phyloP scores from a whole-genome alignment of 2,113 vertebrate species.

The Phycodurus eques region DNA sequence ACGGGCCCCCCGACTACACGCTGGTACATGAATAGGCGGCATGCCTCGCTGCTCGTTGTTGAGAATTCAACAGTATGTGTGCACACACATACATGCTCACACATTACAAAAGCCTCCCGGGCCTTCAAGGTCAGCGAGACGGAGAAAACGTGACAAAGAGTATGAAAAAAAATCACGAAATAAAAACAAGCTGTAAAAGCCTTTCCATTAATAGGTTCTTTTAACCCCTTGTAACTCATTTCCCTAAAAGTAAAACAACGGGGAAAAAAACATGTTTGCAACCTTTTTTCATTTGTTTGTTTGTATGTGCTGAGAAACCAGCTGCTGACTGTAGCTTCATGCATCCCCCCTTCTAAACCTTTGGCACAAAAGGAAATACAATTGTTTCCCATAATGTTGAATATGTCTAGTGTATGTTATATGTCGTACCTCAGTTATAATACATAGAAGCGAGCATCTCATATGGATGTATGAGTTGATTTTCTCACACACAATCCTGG shows the following conservation, averaged over 20 bases:
- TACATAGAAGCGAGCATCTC: neutral
- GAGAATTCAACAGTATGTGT: slow-evolving; percentile 35
- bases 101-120: slow-evolving; percentile 34
- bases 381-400: neutral
- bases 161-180: slow-evolving; percentile 14
- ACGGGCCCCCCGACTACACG: slow-evolving; percentile 48
- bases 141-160: slow-evolving; percentile 35
- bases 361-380: neutral
- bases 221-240: neutral
- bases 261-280: neutral
- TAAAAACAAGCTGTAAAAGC: neutral
- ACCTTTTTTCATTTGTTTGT: neutral
- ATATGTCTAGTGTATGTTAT: too few species aligned
- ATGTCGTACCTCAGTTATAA: neutral
- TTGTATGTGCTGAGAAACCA: neutral
- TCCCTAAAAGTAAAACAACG: neutral
- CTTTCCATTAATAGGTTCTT: neutral
- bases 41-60: slow-evolving; percentile 43
- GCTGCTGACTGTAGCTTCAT: neutral
- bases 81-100: slow-evolving; percentile 18
- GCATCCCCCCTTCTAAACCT: neutral
- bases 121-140: slow-evolving; percentile 52
- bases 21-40: slow-evolving; percentile 49
- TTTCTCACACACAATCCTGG: neutral
- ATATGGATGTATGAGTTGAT: neutral